These are phyloP conservation scores for Nomada lathburiana DNA, from an alignment of 2,888 invertebrate genomes.

Conservation along the genomic window DNA sequence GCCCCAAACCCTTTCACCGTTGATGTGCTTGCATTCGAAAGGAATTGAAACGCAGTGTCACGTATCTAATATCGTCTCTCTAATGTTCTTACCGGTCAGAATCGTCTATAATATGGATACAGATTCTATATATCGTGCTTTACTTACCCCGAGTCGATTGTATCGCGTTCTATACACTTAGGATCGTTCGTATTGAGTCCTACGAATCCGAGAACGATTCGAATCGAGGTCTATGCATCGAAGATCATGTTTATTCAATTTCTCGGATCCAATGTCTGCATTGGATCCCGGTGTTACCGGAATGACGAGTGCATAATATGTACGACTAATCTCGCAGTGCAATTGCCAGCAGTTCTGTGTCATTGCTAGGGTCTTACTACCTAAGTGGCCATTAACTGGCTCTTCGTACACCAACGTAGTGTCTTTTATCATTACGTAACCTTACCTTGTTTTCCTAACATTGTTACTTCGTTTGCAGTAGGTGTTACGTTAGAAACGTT, in stretches of 20 bases:
- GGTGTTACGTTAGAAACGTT: too few relatives aligned
- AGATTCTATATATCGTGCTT: background rate
- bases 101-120: background rate
- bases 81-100: background rate
- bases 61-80: too few relatives aligned
- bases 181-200: background rate
- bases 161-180: background rate
- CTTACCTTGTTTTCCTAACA: background rate
- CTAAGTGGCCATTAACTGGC: background rate
- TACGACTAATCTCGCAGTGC: conserved; percentile 13
- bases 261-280: conserved; percentile 24
- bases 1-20: too few relatives aligned
- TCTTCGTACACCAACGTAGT: background rate
- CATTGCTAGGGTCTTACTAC: background rate
- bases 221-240: background rate
- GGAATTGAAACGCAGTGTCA: too few relatives aligned
- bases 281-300: conserved; percentile 16
- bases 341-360: background rate
- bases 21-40: too few relatives aligned
- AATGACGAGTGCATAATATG: conserved; percentile 7
- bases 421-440: background rate
- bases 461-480: background rate
- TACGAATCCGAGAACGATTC: background rate
- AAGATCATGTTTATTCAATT: conserved; percentile 15
- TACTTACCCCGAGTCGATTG: background rate